A percentile compares a stretch with the other conserved stretches of the same genome.
Evolutionary conservation across 2,797 vertebrate genomes (phyloP).

Genomic region (Characodon lateralis): DNA sequence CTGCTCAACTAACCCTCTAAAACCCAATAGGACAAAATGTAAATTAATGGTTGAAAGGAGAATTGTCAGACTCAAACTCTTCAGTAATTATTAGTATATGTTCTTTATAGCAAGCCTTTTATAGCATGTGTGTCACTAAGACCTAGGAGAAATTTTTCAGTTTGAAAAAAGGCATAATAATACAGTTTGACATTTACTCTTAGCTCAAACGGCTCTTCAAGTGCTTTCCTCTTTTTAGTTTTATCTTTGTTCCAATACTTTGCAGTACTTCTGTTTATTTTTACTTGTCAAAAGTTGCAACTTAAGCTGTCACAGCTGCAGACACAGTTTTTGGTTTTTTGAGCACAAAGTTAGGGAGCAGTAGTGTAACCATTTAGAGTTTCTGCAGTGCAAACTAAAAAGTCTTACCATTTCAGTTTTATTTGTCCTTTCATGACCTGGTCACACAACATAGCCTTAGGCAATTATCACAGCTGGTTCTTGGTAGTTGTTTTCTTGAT

Average conservation of each 20-base stretch:
- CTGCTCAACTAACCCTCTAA: background rate
- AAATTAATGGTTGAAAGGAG: background rate
- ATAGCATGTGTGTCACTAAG: background rate
- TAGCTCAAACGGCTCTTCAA: background rate
- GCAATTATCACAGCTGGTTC: background rate
- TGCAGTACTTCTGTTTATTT: background rate
- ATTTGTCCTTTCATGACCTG: background rate
- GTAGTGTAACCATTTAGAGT: background rate
- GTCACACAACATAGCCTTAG: background rate
- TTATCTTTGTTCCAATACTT: background rate
- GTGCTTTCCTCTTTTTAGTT: background rate
- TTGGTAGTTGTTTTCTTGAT: background rate
- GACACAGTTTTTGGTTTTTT: background rate
- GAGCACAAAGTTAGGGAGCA: background rate
- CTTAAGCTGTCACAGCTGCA: background rate
- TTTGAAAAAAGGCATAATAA: background rate
- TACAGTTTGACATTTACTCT: background rate
- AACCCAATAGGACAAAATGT: background rate
- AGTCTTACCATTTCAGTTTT: background rate
- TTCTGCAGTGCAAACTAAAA: background rate
- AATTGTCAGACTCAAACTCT: background rate
- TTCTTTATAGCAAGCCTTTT: background rate
- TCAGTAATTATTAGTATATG: background rate
- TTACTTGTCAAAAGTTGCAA: background rate
- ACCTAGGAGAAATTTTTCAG: background rate